phyloP scores from a whole-genome alignment of 2,888 invertebrate genomes.

The Atethmia centrago region DNA sequence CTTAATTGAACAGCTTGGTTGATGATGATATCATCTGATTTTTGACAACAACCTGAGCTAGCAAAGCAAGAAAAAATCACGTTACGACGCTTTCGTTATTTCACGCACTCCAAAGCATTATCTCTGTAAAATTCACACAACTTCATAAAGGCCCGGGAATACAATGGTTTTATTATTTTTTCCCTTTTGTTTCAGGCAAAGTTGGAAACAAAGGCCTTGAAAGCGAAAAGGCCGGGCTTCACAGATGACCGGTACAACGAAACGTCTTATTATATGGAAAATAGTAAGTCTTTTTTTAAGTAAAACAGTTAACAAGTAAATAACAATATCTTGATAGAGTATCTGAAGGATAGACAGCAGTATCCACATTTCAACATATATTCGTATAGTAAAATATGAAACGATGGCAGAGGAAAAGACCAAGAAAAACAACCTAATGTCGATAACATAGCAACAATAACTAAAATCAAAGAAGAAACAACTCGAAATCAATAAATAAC shows the following conservation, averaged over 20 bases:
- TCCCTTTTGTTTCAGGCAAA: constrained; percentile 94
- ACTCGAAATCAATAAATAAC: constrained; percentile 18
- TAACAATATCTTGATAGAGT: not conserved
- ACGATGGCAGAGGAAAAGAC: not conserved
- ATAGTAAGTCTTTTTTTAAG: constrained; percentile 92
- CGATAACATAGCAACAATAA: constrained; percentile 11
- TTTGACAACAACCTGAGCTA: not conserved
- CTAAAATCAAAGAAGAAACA: constrained; percentile 6
- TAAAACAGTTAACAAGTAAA: not conserved
- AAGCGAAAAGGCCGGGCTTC: constrained; percentile 97
- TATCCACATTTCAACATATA: not conserved
- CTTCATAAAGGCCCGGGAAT: constrained; percentile 54
- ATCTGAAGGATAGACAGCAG: not conserved
- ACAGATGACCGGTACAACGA: constrained; percentile 98
- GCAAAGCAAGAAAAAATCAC: constrained; percentile 1
- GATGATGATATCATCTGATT: not conserved
- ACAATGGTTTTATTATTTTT: constrained; percentile 61
- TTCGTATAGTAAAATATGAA: not conserved
- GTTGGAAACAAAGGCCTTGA: constrained; percentile 97
- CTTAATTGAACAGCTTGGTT: no score
- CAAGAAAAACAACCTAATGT: not conserved
- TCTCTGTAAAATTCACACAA: constrained; percentile 54
- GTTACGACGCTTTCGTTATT: not conserved
- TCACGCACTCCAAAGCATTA: constrained; percentile 28
- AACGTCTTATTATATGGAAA: constrained; percentile 98